Conservation (phyloP, 2,113 vertebrate genomes). For the Pelusios castaneus region DNA sequence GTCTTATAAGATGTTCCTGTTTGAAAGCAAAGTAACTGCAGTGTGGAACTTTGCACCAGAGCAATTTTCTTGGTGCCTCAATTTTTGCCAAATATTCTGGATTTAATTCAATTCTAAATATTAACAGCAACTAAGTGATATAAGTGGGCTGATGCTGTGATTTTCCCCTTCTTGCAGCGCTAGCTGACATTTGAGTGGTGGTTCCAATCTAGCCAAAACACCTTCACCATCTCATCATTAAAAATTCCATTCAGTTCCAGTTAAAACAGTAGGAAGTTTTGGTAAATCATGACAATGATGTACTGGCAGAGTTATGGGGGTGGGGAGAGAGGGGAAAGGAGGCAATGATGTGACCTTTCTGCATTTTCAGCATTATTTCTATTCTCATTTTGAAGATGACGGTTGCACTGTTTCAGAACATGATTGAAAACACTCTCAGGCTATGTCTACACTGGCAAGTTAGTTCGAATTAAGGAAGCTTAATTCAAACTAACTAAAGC, state of each 20-base stretch:
- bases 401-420: neutral
- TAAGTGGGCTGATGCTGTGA: neutral
- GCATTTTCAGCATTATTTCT: no score
- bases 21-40: neutral
- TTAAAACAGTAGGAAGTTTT: fast-evolving
- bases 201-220: neutral
- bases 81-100: neutral
- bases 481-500: no score
- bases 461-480: no score
- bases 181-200: neutral
- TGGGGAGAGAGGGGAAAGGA: neutral
- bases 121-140: neutral
- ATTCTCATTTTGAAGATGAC: neutral
- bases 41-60: neutral
- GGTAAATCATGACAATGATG: neutral
- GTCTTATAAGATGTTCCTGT: neutral
- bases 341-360: neutral
- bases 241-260: neutral
- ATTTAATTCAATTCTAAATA: neutral
- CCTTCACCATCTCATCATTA: neutral
- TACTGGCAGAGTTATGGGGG: neutral
- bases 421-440: neutral
- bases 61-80: neutral
- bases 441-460: no score
- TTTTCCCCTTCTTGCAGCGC: neutral